Percentiles rank a stretch among this genome's conserved stretches.
Evolutionary conservation across 2,797 vertebrate genomes (phyloP).

Genomic region (Acipenser ruthenus): DNA sequence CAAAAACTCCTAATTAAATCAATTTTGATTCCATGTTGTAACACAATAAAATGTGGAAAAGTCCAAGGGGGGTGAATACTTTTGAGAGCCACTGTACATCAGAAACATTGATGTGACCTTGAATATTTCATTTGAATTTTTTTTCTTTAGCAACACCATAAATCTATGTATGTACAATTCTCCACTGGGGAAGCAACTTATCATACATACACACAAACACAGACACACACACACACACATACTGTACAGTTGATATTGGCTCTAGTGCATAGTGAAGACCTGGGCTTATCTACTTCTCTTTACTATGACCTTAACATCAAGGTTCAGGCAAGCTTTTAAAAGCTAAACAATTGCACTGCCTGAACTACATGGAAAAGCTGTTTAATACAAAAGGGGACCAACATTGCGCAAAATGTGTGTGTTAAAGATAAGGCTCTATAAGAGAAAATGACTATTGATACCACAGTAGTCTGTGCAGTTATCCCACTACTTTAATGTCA

Average conservation of each 20-base stretch:
- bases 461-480: no score
- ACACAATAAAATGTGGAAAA: no score
- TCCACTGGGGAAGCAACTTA: constrained; percentile 15
- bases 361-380: constrained; percentile 42
- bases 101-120: constrained; percentile 12
- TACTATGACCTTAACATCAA: constrained; percentile 59
- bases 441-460: no score
- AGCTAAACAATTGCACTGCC: constrained; percentile 46
- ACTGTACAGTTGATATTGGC: constrained; percentile 11
- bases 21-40: no score
- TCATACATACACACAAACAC: no score
- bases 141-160: background rate
- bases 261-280: constrained; percentile 19
- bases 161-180: constrained; percentile 9
- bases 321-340: constrained; percentile 32
- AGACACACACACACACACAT: constrained; percentile 14
- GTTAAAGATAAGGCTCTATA: constrained; percentile 54
- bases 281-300: constrained; percentile 44
- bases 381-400: constrained; percentile 43
- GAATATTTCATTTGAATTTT: constrained; percentile 2
- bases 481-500: no score
- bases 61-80: no score
- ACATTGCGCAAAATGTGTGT: constrained; percentile 58
- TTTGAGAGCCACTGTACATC: no score
- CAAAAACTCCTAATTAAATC: no score